Percentiles rank a stretch among this genome's conserved stretches.
Conservation (phyloP, 2,797 vertebrate genomes). For the Melanotaenia boesemani region DNA sequence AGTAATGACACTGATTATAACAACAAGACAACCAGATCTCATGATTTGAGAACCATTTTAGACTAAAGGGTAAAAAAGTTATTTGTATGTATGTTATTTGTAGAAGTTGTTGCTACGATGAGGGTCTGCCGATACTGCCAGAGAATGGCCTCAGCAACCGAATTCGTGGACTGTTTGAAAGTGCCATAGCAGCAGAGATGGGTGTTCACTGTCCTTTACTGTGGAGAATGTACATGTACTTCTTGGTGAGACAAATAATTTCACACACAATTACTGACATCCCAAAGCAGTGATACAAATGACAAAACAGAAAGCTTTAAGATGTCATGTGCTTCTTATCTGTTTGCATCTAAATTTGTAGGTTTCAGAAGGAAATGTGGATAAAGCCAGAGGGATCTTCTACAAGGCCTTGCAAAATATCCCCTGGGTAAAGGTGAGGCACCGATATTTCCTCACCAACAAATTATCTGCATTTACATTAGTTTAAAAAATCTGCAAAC, state of each 20-base stretch:
- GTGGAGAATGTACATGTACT: conserved; percentile 95
- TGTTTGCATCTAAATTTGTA: conserved; percentile 59
- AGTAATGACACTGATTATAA: neutral
- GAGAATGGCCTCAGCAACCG: conserved; percentile 93
- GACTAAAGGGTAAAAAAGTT: neutral
- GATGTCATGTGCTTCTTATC: neutral
- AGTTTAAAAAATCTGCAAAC: neutral
- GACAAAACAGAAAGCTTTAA: no score
- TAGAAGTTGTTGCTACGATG: conserved; percentile 67
- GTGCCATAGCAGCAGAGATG: conserved; percentile 81
- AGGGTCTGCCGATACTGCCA: conserved; percentile 80
- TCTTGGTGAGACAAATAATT: conserved; percentile 85
- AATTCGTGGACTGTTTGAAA: conserved; percentile 91
- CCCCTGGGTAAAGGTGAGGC: conserved; percentile 95
- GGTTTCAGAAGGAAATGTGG: conserved; percentile 88
- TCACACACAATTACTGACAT: neutral
- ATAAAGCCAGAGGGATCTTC: conserved; percentile 91
- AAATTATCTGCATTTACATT: neutral
- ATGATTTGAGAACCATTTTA: neutral
- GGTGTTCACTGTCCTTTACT: conserved; percentile 91
- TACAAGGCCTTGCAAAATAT: conserved; percentile 95
- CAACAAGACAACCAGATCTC: neutral
- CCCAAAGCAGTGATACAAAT: neutral
- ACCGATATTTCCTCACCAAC: conserved; percentile 27
- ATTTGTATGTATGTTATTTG: conserved; percentile 2